Evolutionary conservation across 2,113 vertebrate species (phyloP), one percentile per base, ranked within the genome.

Genomic region (Gymnogyps californianus): DNA sequence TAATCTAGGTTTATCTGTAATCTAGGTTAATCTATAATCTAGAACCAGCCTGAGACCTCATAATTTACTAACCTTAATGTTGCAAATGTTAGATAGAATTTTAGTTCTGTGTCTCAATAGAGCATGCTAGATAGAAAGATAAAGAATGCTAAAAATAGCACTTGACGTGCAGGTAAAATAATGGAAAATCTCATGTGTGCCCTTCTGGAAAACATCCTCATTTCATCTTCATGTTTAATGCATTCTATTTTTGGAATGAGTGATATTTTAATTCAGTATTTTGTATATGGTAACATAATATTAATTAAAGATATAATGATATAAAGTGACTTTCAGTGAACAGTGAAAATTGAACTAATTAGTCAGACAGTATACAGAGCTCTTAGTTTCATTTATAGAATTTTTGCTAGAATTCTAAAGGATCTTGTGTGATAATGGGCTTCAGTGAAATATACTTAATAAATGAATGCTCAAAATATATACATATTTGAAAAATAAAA

Each of bases 141-240:
- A 51, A 65, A 66, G 31, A 77, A 24, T 38, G 11, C 57, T 76
- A 67, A 51, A 82, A 70, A 42, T 11, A 54, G 3, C 21, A 15
- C 18, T 82, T 72, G 40, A 49, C 0, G 1, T 71, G 24, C 16
- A 72, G 34, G 16, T 42, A 66, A 72, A 87, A 61, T 42, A 61
- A 46, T 70, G 5, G 42, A 89, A 69, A 36, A 70, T 2, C 2
- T 80, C 16, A 17, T 0, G 0, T 20, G 2, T 58, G 20, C 4
- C 3, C 9, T 83, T 66, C 36, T 44, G 21, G 51, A 66, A 65
- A 89, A 77, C 6, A 86, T 70, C 10, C 3, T 81, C 0, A 31
- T 26, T 64, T 54, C 18, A 44, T 67, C 55, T 49, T 80, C 8
- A 44, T 65, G 22, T 65, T 81, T 65, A 54, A 52, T 44, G 21